Evolutionary conservation across 1,140 invertebrate genomes (phyloP), one percentile per base, ranked within the genome.

Genomic region (Formica exsecta): DNA sequence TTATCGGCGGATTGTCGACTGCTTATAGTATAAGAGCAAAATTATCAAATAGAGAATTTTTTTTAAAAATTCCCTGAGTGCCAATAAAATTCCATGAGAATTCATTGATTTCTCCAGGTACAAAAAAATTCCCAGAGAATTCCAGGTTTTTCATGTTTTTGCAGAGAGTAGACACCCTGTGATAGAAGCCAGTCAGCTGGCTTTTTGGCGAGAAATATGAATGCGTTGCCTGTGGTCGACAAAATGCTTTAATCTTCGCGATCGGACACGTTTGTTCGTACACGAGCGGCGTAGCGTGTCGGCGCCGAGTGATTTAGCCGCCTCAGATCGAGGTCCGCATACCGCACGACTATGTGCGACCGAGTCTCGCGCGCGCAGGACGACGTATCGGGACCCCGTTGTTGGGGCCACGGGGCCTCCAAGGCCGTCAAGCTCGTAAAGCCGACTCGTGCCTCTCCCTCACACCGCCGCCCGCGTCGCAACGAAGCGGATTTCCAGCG

Each of bases 391-490:
- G 81, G 86, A 90, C 89, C 86, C 68, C 89, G 89, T 90, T 90
- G 85, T 90, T 88, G 83, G 79, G 54, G 79, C 88, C 90, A 89
- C 87, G 89, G 85, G 85, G 81, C 83, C 85, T 70, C 85, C 90
- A 92, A 92, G 91, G 91, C 87, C 91, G 90, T 64, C 85, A 84
- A 83, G 89, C 87, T 90, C 91, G 90, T 91, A 90, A 91, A 91
- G 86, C 44, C 77, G 86, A 89, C 87, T 90, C 83, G 85, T 89
- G 74, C 88, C 87, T 89, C 88, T 89, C 87, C 85, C 85, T 91
- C 85, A 74, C 79, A 59, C 80, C 87, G 57, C 9, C 44, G 61
- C 76, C 79, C 79, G 73, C 75, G 36, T 59, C 88, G 70, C n/a
- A 41, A 6, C 70, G 68, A 71, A 48, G 80, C 85, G 89, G 89